Conservation (phyloP, 2,888 invertebrate genomes). For the Hylaea fasciaria region DNA sequence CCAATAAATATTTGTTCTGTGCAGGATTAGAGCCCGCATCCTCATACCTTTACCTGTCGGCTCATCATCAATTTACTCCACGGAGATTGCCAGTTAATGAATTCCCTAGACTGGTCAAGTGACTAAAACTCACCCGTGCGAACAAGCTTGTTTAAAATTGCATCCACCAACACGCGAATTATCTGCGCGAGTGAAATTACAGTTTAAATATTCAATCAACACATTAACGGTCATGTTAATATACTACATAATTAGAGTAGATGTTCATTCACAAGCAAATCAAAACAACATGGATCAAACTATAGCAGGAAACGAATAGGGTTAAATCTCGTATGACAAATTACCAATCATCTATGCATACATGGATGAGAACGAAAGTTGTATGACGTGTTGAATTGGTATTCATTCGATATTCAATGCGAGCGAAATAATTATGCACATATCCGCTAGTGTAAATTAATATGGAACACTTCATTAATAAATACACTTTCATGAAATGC, state of each 20-base stretch:
- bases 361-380: constrained; percentile 67
- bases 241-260: constrained; percentile 34
- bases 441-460: constrained; percentile 50
- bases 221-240: constrained; percentile 49
- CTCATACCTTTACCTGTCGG: no score
- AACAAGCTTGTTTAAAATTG: no score
- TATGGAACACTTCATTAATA: constrained; percentile 17
- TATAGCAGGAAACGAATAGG: not conserved
- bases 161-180: constrained; percentile 42
- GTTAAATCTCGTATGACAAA: constrained; percentile 17
- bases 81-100: no score
- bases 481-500: constrained; percentile 16
- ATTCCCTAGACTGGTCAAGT: no score
- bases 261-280: constrained; percentile 45
- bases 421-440: constrained; percentile 57
- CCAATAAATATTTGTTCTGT: no score
- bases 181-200: constrained; percentile 48
- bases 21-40: no score
- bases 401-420: constrained; percentile 56
- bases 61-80: no score
- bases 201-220: constrained; percentile 62
- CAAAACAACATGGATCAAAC: constrained; percentile 1
- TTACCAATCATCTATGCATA: constrained; percentile 20
- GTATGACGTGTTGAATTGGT: constrained; percentile 60
- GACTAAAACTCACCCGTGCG: no score